Conservation (phyloP, 2,888 invertebrate species). For the Synanthedon tipuliformis region DNA sequence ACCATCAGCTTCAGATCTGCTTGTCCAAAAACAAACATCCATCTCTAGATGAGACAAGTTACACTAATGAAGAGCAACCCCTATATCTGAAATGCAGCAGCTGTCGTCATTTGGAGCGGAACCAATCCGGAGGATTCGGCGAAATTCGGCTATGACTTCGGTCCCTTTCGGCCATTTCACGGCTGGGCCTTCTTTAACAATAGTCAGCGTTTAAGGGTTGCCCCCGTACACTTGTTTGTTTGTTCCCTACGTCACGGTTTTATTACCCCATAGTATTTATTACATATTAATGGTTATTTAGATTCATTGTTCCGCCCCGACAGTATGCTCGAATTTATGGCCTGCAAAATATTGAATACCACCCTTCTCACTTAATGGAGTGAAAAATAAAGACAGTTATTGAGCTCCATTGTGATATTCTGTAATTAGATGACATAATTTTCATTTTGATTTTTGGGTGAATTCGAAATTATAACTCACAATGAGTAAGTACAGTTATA, state of each 20-base stretch:
- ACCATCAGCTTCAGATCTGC: constrained; percentile 48
- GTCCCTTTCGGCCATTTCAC: constrained; percentile 7
- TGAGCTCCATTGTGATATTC: constrained; percentile 29
- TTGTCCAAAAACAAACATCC: constrained; percentile 67
- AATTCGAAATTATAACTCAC: too few species aligned
- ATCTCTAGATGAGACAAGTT: constrained; percentile 64
- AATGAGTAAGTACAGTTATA: too few species aligned
- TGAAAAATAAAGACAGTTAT: constrained; percentile 41
- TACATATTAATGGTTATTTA: constrained; percentile 71
- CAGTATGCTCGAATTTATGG: constrained; percentile 68
- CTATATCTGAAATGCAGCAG: constrained; percentile 63
- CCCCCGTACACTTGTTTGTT: constrained; percentile 63
- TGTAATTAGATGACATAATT: constrained; percentile 34
- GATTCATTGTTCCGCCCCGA: constrained; percentile 64
- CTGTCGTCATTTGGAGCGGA: constrained; percentile 65
- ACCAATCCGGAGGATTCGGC: constrained; percentile 51
- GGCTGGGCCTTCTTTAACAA: constrained; percentile 38
- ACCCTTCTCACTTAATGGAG: constrained; percentile 33
- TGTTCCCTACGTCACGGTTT: constrained; percentile 56
- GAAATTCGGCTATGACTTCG: constrained; percentile 41
- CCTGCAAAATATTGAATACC: constrained; percentile 54
- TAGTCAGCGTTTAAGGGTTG: constrained; percentile 51
- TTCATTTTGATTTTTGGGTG: constrained; percentile 8
- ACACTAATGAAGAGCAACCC: constrained; percentile 66
- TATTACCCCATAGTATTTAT: constrained; percentile 69